phyloP scores from a whole-genome alignment of 2,888 invertebrate genomes.

The Lordiphosa andalusiaca region DNA sequence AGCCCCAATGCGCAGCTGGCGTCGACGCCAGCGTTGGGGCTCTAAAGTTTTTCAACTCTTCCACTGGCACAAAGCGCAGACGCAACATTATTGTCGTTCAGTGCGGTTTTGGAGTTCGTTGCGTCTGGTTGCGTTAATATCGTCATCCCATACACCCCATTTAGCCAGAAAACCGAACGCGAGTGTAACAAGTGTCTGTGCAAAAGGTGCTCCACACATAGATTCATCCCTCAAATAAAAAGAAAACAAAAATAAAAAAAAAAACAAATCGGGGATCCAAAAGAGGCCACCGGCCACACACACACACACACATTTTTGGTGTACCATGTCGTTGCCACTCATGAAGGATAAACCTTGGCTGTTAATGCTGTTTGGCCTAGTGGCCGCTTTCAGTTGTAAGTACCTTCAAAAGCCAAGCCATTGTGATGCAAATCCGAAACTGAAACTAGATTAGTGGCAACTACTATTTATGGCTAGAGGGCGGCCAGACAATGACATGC shows the following conservation, averaged over 20 bases:
- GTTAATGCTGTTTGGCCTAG: conserved; percentile 60
- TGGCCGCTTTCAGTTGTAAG: conserved; percentile 74
- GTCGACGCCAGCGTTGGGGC: conserved; percentile 24
- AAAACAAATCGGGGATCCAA: not conserved
- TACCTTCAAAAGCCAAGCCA: conserved; percentile 43
- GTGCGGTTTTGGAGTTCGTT: conserved; percentile 77
- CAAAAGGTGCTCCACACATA: not conserved
- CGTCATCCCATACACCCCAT: not conserved
- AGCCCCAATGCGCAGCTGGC: conserved; percentile 11
- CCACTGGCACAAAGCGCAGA: conserved; percentile 59
- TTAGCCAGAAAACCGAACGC: not conserved
- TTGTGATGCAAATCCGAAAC: conserved; percentile 62
- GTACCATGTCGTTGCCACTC: conserved; percentile 50
- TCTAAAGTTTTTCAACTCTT: conserved; percentile 59
- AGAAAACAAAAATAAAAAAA: not conserved
- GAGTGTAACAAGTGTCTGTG: not conserved
- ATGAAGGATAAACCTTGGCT: conserved; percentile 59
- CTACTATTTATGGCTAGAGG: conserved; percentile 54
- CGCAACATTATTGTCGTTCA: conserved; percentile 67
- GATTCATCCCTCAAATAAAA: no score
- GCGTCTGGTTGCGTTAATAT: conserved; percentile 61
- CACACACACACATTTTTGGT: no score
- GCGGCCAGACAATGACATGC: conserved; percentile 51
- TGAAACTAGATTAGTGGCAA: conserved; percentile 53
- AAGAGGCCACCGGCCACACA: not conserved